Evolutionary conservation across 1,140 invertebrate species (phyloP).

Genomic region (Camponotus pennsylvanicus): DNA sequence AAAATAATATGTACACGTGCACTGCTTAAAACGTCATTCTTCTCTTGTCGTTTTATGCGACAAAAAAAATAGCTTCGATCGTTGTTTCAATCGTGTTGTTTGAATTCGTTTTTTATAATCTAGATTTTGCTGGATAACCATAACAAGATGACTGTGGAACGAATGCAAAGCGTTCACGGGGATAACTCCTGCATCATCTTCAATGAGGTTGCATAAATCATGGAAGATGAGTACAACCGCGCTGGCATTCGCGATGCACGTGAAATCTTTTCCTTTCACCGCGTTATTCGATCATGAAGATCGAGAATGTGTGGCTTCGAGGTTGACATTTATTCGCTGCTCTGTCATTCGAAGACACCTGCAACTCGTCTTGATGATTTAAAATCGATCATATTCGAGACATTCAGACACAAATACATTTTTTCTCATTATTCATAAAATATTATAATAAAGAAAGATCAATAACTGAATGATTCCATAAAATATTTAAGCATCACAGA

Average conservation of each 20-base stretch:
- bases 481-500: not conserved
- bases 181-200: slow-evolving; percentile 49
- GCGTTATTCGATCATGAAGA: slow-evolving; percentile 54
- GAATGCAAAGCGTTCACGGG: slow-evolving; percentile 49
- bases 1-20: not conserved
- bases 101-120: slow-evolving; percentile 48
- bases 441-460: not conserved
- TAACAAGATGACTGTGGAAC: slow-evolving; percentile 47
- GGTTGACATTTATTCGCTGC: slow-evolving; percentile 72
- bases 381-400: not conserved
- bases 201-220: slow-evolving; percentile 78
- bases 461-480: not conserved
- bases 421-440: not conserved
- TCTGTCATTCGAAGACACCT: slow-evolving; percentile 43
- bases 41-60: not conserved
- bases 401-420: not conserved
- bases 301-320: slow-evolving; percentile 45
- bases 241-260: slow-evolving; percentile 70
- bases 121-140: slow-evolving; percentile 33
- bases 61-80: not conserved
- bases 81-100: slow-evolving; percentile 6
- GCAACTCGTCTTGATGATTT: slow-evolving; percentile 14
- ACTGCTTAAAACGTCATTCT: not conserved
- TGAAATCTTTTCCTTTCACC: slow-evolving; percentile 78
- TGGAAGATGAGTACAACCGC: slow-evolving; percentile 65